A percentile compares a stretch with the other conserved stretches of the same genome.
These are phyloP conservation scores for Villa cingulata DNA, from an alignment of 2,888 invertebrate genomes.

Conservation along the genomic window DNA sequence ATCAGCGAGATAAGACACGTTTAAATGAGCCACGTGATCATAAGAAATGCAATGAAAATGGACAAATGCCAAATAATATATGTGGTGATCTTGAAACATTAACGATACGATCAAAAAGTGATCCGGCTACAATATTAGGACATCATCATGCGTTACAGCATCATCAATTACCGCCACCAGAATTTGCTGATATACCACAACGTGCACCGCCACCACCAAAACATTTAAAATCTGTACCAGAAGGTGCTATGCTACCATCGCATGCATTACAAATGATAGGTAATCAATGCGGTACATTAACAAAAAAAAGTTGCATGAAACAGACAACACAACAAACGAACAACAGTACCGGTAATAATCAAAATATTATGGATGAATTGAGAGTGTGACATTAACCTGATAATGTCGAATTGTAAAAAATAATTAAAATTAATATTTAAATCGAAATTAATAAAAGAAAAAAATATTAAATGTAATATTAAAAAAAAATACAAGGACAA, in stretches of 20 bases:
- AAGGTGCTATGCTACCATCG: conserved; percentile 55
- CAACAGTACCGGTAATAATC: conserved; percentile 25
- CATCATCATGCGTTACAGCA: conserved; percentile 64
- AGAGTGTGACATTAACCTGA: conserved; percentile 58
- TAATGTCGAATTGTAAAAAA: neutral
- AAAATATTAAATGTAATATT: too few relatives aligned
- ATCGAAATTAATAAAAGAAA: neutral
- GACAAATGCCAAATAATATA: conserved; percentile 78
- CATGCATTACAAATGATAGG: conserved; percentile 64
- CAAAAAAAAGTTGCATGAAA: conserved; percentile 53
- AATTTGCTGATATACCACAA: conserved; percentile 69
- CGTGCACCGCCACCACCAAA: conserved; percentile 66
- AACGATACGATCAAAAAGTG: conserved; percentile 44
- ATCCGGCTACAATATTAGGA: conserved; percentile 57
- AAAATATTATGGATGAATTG: conserved; percentile 62
- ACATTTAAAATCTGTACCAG: conserved; percentile 46
- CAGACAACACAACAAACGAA: conserved; percentile 20
- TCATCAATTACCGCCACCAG: conserved; percentile 72
- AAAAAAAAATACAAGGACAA: too few relatives aligned
- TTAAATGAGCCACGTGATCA: conserved; percentile 44
- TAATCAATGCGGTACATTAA: conserved; percentile 56
- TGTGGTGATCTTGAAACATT: conserved; percentile 66
- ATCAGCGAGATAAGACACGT: conserved; percentile 74
- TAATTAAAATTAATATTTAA: neutral
- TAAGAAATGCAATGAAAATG: conserved; percentile 67